phyloP scores from a whole-genome alignment of 1,140 invertebrate species.

The Caerostris darwini region DNA sequence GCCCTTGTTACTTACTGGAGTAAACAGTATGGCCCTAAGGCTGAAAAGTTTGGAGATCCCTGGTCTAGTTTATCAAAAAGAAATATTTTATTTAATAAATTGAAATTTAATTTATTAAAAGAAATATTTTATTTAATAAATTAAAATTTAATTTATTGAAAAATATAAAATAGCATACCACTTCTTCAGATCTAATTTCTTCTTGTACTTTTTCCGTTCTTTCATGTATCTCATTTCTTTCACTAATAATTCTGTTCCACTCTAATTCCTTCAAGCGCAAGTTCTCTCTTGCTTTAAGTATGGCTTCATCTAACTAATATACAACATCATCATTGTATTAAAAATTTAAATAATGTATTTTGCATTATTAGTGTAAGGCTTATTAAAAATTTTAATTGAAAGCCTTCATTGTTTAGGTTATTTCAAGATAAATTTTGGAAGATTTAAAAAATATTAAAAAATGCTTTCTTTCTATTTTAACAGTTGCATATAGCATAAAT shows the following conservation, averaged over 20 bases:
- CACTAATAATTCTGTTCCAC: not conserved
- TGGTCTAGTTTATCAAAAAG: too few species aligned
- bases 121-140: too few species aligned
- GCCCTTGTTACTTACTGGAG: too few species aligned
- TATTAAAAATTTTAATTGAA: not conserved
- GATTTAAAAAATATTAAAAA: too few species aligned
- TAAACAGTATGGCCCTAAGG: too few species aligned
- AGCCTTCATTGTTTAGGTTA: not conserved
- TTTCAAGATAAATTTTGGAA: too few species aligned
- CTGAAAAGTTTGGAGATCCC: too few species aligned
- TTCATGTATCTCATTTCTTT: not conserved
- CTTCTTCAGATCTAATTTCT: not conserved
- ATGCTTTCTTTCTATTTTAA: too few species aligned
- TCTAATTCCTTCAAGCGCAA: not conserved
- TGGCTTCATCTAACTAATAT: not conserved
- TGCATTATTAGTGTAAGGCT: not conserved
- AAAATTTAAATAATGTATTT: not conserved
- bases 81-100: too few species aligned
- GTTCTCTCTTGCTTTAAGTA: not conserved
- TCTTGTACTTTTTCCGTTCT: not conserved
- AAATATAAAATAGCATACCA: not conserved
- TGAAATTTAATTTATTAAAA: too few species aligned
- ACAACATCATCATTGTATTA: not conserved
- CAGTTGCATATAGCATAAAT: not conserved
- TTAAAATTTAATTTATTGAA: not conserved